These are phyloP conservation scores for Scaptomyza polygonia DNA, from an alignment of 2,888 invertebrate species.

Conservation along the genomic window DNA sequence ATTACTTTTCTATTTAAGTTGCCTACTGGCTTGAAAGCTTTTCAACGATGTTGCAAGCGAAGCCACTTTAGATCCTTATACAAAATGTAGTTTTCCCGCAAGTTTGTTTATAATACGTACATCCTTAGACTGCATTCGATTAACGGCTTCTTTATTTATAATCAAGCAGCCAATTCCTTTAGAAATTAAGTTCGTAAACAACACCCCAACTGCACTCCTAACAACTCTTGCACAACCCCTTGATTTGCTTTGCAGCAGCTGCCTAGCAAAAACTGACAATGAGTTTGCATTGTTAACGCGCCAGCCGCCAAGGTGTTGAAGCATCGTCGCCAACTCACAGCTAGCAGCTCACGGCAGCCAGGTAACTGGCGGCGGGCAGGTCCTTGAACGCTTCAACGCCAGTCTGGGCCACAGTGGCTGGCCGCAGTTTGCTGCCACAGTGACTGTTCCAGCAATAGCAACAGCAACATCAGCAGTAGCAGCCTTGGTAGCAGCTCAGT, in stretches of 20 bases:
- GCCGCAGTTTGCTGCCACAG: conserved; percentile 32
- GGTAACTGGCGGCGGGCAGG: conserved; percentile 47
- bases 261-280: conserved; percentile 67
- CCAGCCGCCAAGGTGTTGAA: conserved; percentile 51
- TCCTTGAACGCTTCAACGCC: conserved; percentile 74
- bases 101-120: neutral
- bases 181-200: conserved; percentile 23
- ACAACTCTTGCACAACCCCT: neutral
- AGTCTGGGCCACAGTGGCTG: conserved; percentile 24
- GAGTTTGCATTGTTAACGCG: conserved; percentile 78
- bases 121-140: conserved; percentile 10
- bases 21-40: neutral
- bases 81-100: neutral
- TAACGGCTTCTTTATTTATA: conserved; percentile 11
- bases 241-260: neutral
- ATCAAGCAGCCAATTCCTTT: conserved; percentile 22
- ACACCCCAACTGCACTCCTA: conserved; percentile 3
- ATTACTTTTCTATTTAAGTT: neutral
- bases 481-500: conserved; percentile 56
- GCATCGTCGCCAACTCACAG: conserved; percentile 47
- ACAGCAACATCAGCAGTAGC: conserved; percentile 22
- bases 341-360: conserved; percentile 29
- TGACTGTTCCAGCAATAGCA: conserved; percentile 29
- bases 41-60: neutral
- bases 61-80: neutral